phyloP scores from a whole-genome alignment of 2,888 invertebrate genomes.

The Schizaphis graminum region DNA sequence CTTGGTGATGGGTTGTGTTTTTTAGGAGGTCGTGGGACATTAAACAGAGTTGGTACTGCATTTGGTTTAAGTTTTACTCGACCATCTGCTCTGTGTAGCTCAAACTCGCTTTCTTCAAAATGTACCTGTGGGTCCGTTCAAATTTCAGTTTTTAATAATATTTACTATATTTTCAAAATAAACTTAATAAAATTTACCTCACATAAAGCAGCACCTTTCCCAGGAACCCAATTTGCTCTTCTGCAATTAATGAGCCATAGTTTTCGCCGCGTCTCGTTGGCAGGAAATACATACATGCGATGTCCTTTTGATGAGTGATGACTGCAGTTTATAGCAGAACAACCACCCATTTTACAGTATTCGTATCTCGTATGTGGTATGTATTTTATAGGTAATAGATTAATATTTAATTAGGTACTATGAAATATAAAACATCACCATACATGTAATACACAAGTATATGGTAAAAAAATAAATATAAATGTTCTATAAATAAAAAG shows the following conservation, averaged over 20 bases:
- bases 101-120: slow-evolving; percentile 34
- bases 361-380: too few species aligned
- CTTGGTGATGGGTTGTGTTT: neutral
- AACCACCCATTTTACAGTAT: neutral
- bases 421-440: neutral
- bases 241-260: too few species aligned
- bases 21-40: slow-evolving; percentile 32
- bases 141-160: neutral
- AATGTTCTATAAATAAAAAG: too few species aligned
- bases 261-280: too few species aligned
- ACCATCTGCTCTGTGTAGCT: slow-evolving; percentile 33
- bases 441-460: neutral
- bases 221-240: too few species aligned
- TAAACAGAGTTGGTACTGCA: slow-evolving; percentile 35
- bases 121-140: neutral
- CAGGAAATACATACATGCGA: too few species aligned
- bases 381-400: neutral
- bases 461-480: too few species aligned
- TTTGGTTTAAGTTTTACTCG: slow-evolving; percentile 14
- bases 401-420: neutral
- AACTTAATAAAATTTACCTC: too few species aligned
- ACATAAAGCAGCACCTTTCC: too few species aligned
- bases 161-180: too few species aligned
- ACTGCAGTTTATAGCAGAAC: neutral
- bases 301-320: too few species aligned